Evolutionary conservation across 2,113 vertebrate species (phyloP).

Genomic region (Catharus minimus): DNA sequence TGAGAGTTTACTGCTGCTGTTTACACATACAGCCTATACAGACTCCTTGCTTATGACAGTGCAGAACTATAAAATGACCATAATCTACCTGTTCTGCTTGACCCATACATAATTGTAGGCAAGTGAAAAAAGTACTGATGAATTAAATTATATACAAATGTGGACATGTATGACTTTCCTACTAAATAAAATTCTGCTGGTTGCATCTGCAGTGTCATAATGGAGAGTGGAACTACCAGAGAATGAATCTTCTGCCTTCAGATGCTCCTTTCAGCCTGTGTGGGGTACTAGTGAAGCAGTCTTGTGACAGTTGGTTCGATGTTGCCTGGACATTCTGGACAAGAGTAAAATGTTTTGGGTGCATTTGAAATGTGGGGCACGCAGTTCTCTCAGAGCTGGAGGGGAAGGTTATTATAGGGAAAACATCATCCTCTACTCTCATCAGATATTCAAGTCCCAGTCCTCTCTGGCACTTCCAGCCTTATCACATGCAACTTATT

Average conservation of each 20-base stretch:
- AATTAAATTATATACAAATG: background rate
- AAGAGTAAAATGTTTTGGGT: background rate
- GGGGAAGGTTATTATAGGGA: background rate
- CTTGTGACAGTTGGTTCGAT: accelerated
- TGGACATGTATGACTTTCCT: background rate
- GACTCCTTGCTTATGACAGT: background rate
- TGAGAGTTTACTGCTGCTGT: background rate
- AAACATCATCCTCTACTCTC: accelerated
- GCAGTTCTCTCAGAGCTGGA: background rate
- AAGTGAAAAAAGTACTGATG: background rate
- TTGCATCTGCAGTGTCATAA: background rate
- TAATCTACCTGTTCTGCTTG: background rate
- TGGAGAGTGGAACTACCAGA: background rate
- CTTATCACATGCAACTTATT: background rate
- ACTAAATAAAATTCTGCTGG: background rate
- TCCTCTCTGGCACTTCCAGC: background rate
- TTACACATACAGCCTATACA: background rate
- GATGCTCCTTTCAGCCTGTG: background rate
- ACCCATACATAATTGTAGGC: background rate
- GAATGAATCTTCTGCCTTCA: background rate
- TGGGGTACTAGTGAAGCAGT: background rate
- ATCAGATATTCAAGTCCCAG: background rate
- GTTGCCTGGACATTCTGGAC: background rate
- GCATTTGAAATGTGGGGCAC: background rate
- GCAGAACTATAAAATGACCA: background rate